Evolutionary conservation across 2,888 invertebrate genomes (phyloP), one percentile per base, ranked within the genome.

Genomic region (Omphaloscelis lunosa): DNA sequence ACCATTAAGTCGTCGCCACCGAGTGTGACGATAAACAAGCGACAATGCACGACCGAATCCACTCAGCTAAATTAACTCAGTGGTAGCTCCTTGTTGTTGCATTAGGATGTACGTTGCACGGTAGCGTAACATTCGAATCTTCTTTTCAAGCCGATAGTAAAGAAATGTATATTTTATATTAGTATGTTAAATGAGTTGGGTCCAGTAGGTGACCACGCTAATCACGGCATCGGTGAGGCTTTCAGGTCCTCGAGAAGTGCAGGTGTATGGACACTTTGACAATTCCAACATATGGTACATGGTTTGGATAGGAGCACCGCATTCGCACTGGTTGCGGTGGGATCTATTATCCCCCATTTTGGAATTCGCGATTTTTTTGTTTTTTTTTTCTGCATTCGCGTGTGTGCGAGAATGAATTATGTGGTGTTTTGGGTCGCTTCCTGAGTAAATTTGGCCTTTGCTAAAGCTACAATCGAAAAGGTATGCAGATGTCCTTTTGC

Each of bases 51-150:
- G 93, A 93, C 93, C 91, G 91, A 93, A 95, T 93, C 96, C 96
- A 96, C 96, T 96, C 95, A 95, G 94, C 94, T 94, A 96, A 96
- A 96, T 96, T 96, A 96, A 96, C 96, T 94, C 93, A 92, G 92
- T 86, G 89, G 91, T 92, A 92, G 92, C 90, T 93, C 93, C 93
- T 94, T 93, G 93, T 91, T 92, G 93, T 91, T 94, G 95, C 93
- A 94, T 90, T 91, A 89, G 92, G 87, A 77, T 58, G 84, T 20
- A 68, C 79, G 51, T 94, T 81, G 93, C 92, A 95, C 88, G 79
- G 91, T 63, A 20, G 20, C 72, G 90, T 89, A 85, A 80, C 65
- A 72, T 48, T 48, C 56, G 34, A 27, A 15, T 20, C 20, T 20
- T 27, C 20, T 65, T 66, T 62, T 20, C 58, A 1, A 58, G 6